phyloP scores from a whole-genome alignment of 2,888 invertebrate genomes.

The Hypomecis atomaria region DNA sequence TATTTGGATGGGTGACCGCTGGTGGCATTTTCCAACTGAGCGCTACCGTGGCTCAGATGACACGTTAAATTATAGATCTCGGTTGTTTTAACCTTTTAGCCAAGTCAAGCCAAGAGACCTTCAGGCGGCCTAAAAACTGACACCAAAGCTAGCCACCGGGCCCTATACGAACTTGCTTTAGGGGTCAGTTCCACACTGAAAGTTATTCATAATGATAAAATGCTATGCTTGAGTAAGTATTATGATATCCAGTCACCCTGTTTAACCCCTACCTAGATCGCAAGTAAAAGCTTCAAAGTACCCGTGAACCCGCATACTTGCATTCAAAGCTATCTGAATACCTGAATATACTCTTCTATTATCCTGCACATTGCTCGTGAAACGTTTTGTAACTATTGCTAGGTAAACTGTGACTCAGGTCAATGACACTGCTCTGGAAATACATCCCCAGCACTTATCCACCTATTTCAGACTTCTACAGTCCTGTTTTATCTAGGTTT shows the following conservation, averaged over 20 bases:
- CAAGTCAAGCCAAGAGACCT: too few species aligned
- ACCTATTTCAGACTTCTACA: constrained; percentile 11
- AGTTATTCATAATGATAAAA: too few species aligned
- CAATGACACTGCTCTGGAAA: constrained; percentile 46
- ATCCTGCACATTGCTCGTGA: constrained; percentile 4
- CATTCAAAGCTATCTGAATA: constrained; percentile 28
- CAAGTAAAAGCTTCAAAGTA: constrained; percentile 6
- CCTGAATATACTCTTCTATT: constrained; percentile 13
- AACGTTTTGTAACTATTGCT: background rate
- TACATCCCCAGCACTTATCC: constrained; percentile 39
- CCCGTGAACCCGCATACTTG: constrained; percentile 35
- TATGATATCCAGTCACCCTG: background rate
- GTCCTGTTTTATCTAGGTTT: constrained; percentile 26
- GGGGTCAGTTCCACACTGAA: too few species aligned
- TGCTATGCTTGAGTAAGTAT: background rate
- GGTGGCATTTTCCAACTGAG: too few species aligned
- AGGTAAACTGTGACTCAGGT: constrained; percentile 31
- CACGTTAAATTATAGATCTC: too few species aligned
- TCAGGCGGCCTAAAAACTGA: too few species aligned
- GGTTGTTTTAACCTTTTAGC: too few species aligned
- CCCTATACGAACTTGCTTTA: too few species aligned
- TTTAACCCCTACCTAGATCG: background rate
- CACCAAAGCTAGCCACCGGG: too few species aligned
- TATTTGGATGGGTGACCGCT: too few species aligned
- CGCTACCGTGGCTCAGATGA: too few species aligned